phyloP scores from a whole-genome alignment of 1,140 invertebrate genomes.

The Drosophila grimshawi region DNA sequence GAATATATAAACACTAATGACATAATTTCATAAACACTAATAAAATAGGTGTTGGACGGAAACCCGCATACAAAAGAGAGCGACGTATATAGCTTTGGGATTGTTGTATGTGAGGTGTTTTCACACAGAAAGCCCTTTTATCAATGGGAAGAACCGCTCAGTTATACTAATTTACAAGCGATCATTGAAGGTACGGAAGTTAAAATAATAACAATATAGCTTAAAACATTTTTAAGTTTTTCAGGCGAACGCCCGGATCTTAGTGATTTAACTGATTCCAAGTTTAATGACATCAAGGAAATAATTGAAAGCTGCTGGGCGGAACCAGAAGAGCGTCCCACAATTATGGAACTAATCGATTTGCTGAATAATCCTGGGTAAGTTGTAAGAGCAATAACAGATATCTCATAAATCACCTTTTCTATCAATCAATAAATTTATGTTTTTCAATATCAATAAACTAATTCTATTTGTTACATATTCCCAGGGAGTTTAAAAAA shows the following conservation, averaged over 20 bases:
- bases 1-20: background rate
- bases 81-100: conserved; percentile 1
- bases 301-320: background rate
- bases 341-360: background rate
- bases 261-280: background rate
- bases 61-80: background rate
- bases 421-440: no score
- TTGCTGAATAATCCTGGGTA: no score
- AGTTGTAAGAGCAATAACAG: no score
- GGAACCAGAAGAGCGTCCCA: background rate
- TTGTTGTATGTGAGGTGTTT: background rate
- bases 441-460: no score
- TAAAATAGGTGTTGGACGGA: background rate
- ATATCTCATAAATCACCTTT: no score
- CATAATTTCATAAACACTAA: background rate
- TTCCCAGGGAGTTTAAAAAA: background rate
- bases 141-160: background rate
- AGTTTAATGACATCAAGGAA: background rate
- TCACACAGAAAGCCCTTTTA: background rate
- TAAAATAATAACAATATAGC: background rate
- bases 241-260: background rate
- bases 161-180: background rate
- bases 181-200: background rate
- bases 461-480: background rate
- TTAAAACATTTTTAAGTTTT: background rate